Base-by-base conservation (phyloP, 2,113 vertebrate species). In the Bos indicus region DNA sequence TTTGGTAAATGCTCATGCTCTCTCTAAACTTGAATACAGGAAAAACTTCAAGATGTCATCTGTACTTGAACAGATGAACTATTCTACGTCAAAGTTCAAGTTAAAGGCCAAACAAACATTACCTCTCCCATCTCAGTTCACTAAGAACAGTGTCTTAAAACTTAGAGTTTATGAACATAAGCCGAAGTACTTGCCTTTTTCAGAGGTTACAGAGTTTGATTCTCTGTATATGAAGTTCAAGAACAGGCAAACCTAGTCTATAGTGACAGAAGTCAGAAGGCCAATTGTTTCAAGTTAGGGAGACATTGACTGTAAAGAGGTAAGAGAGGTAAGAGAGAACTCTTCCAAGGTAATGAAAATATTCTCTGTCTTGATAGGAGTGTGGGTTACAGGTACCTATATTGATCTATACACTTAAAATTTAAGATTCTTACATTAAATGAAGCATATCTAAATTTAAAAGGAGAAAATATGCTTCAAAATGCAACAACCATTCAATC, bases 271-370 rank as follows among this genome's bases (percentile, higher is more conserved):
- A 30, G 28, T 90, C 23, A 46, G 30, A 48, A 40, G 77, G 60
- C 9, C 2, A 16, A 52, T 9, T 19, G 21, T 19, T 26, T 21
- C 19, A 6, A 9, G 13, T 23, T 1, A 23, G 36, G 12, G 9
- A 57, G 13, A 6, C 40, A 48, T 1, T n/a, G 56, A 67, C 46
- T 28, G 3, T 23, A 28, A 51, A 80, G 40, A 17, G 16, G 14
- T n/a, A 56, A 89, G 1, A 80, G 40, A 23, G 13, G 19, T n/a
- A 57, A 89, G 4, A 21, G 6, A 51, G 25, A 30, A 77, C 28
- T 25, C 46, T 81, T 16, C 33, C 57, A 26, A 52, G 26, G 10
- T 36, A 57, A 62, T 43, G 43, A 33, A 74, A 30, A 85, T 28
- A 36, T 80, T 17, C 16, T 9, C 19, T 83, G 26, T 43, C 23